A percentile compares a stretch with the other conserved stretches of the same genome.
Evolutionary conservation across 2,888 invertebrate genomes (phyloP).

Genomic region (Chironomus tentans): DNA sequence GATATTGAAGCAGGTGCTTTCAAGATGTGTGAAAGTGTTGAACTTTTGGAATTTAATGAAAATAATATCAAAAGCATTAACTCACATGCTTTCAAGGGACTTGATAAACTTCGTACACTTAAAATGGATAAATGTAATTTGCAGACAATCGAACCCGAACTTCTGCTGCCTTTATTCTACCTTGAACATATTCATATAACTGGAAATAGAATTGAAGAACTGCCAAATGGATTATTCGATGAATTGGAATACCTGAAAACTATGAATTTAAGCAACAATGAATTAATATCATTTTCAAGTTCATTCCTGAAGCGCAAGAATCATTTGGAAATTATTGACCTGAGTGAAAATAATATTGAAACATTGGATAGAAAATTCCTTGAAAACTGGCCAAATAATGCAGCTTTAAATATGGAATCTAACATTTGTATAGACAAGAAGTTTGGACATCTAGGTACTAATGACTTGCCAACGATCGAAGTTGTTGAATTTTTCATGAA

Average conservation of each 20-base stretch:
- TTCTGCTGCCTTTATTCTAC: neutral
- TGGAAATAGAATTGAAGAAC: neutral
- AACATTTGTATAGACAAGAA: neutral
- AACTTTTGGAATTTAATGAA: neutral
- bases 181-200: neutral
- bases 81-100: neutral
- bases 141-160: neutral
- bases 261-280: neutral
- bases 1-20: neutral
- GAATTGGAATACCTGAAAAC: neutral
- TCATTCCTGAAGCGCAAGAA: neutral
- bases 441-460: neutral
- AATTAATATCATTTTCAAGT: neutral
- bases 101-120: neutral
- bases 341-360: neutral
- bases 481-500: neutral
- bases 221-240: neutral
- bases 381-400: neutral
- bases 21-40: neutral
- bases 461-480: neutral
- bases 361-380: neutral
- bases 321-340: neutral
- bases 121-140: neutral
- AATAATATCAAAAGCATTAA: neutral
- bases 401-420: neutral